These are phyloP conservation scores for Drosophila nr. perissopoda DNA, from an alignment of 2,888 invertebrate genomes.

Conservation along the genomic window DNA sequence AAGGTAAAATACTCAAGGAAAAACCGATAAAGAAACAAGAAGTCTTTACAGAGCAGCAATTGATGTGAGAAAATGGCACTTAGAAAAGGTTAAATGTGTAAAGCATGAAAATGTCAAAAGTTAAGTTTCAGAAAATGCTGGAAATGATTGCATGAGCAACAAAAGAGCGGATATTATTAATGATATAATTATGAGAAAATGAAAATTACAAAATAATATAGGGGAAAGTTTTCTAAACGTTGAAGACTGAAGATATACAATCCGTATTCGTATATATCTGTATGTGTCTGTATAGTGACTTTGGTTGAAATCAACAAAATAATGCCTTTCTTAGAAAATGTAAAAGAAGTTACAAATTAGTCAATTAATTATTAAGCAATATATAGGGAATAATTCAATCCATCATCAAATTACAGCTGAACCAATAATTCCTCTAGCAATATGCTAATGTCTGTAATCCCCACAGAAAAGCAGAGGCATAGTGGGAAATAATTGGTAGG, in stretches of 20 bases:
- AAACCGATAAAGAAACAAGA: slow-evolving; percentile 6
- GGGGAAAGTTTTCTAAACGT: background rate
- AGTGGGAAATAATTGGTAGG: slow-evolving; percentile 2
- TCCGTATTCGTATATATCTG: background rate
- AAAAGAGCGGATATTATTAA: background rate
- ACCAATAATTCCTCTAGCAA: slow-evolving; percentile 3
- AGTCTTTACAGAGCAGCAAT: slow-evolving; percentile 21
- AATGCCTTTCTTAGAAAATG: background rate
- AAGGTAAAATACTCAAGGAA: slow-evolving; percentile 29
- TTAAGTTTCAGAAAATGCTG: background rate
- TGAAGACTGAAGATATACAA: background rate
- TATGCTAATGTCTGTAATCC: slow-evolving; percentile 9
- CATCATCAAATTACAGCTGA: slow-evolving; percentile 17
- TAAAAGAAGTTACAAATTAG: background rate
- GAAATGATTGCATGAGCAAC: background rate
- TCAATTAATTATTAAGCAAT: background rate
- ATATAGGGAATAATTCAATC: background rate
- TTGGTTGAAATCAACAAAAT: background rate
- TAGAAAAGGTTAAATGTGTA: slow-evolving; percentile 1
- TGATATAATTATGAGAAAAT: slow-evolving; percentile 1
- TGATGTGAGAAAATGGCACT: slow-evolving; percentile 23
- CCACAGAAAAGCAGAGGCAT: background rate
- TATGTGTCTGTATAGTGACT: background rate
- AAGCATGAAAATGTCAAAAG: background rate
- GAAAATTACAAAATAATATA: background rate